Conservation (phyloP, 1,140 invertebrate genomes). For the Zeugodacus cucurbitae region DNA sequence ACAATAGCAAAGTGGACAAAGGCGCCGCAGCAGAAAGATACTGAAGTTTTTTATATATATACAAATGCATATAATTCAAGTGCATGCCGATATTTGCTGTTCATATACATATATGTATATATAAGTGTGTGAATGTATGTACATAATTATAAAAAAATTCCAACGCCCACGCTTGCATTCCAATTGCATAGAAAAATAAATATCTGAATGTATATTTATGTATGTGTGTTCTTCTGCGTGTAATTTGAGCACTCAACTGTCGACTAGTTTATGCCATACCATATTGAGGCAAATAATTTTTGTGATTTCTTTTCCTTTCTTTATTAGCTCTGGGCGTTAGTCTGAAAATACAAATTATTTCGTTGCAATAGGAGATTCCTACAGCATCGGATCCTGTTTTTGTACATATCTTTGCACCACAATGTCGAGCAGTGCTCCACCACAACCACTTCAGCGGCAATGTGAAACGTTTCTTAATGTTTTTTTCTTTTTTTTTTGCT, state of each 20-base stretch:
- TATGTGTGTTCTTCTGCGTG: background rate
- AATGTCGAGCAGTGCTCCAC: background rate
- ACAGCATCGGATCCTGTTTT: background rate
- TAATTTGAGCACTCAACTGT: background rate
- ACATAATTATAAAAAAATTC: background rate
- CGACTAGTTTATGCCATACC: background rate
- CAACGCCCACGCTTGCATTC: background rate
- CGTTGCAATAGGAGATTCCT: background rate
- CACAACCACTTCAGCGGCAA: background rate
- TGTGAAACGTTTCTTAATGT: background rate
- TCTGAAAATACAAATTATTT: background rate
- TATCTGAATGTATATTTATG: background rate
- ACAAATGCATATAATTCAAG: no score
- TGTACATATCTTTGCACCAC: background rate
- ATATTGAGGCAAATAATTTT: background rate
- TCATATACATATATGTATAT: background rate
- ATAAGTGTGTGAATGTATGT: no score
- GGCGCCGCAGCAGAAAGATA: background rate
- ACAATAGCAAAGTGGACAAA: background rate
- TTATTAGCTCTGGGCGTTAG: background rate
- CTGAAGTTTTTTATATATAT: no score
- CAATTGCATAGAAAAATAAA: no score
- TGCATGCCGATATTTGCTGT: background rate
- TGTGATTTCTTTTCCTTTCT: background rate
- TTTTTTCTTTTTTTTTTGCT: background rate